Base-by-base conservation (phyloP, 2,888 invertebrate species). In the Leptinotarsa juncta region DNA sequence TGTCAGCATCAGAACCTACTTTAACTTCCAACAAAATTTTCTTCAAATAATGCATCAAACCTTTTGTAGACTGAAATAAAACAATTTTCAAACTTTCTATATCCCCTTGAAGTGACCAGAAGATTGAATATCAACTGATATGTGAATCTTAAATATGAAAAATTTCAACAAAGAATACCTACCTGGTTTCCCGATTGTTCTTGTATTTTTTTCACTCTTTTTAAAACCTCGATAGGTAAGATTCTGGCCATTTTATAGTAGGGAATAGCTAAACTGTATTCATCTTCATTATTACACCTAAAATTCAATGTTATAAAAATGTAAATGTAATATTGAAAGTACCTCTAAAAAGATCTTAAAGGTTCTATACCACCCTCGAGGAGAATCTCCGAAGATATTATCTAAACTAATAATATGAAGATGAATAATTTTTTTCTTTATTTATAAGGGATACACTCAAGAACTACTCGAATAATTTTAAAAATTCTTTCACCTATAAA, bases 191-290 rank as follows among this genome's bases (percentile, higher is more conserved):
- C 86, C 3, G 85, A 84, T 79, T 88, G 87, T 70, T 87, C 86
- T 74, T 87, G 87, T 23, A 88, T 80, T 78, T 85, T 85, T 77
- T 85, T 86, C 4, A 88, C 87, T 7, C 89, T 81, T 71, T 83
- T 84, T 26, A 90, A 82, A 10, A 91, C 90, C 80, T 90, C 90
- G 1, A 87, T 84, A 1, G 90, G 88, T 65, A 86, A 87, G 4
- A 91, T 80, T 49, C 88, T 86, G 0, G 91, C 90, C 89, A 91
- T 90, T 81, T 88, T 88, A 77, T 91, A 91, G 78, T 91, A 91
- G 0, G 90, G 89, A 72, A 90, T 87, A 48, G 90, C 89, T 18
- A 90, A 83, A 67, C 71, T 75, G 70, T 85, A 88, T 49, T 87
- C 85, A 4, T 82, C 82, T 75, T 85, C 84, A 62, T 83, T 83